These are phyloP conservation scores for Zoanthus sociatus DNA, from an alignment of 92 coral and sea anemone species.

Conservation along the genomic window DNA sequence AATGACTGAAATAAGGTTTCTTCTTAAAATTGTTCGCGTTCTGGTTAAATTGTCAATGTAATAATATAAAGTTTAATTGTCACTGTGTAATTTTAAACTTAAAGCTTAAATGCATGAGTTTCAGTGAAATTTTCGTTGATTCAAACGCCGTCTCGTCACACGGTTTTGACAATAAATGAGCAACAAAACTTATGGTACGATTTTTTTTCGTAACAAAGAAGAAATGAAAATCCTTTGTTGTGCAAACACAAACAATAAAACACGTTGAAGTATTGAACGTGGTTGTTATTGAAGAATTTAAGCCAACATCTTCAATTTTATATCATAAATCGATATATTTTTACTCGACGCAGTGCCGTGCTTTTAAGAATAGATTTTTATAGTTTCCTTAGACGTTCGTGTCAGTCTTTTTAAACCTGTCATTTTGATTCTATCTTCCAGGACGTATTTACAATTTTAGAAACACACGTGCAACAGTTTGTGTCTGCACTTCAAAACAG, in stretches of 20 bases:
- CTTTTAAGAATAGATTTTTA: background rate
- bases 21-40: background rate
- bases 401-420: background rate
- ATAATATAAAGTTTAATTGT: background rate
- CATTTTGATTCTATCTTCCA: background rate
- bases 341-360: too few species aligned
- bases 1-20: background rate
- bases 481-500: constrained; percentile 8
- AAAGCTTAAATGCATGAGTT: background rate
- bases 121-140: background rate
- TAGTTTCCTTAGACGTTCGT: background rate
- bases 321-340: background rate
- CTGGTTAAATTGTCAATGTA: background rate
- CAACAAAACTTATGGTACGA: constrained; percentile 31
- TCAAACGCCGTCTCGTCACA: background rate
- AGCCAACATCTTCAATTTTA: background rate
- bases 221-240: constrained; percentile 18
- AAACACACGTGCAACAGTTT: constrained; percentile 32
- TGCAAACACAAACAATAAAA: constrained; percentile 45
- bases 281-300: background rate
- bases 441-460: background rate
- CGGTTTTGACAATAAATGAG: constrained; percentile 1
- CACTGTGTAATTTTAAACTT: background rate
- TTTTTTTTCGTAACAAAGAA: constrained; percentile 13
- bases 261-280: constrained; percentile 23